Evolutionary conservation across 1,140 invertebrate genomes (phyloP).

Genomic region (Anoplolepis gracilipes): DNA sequence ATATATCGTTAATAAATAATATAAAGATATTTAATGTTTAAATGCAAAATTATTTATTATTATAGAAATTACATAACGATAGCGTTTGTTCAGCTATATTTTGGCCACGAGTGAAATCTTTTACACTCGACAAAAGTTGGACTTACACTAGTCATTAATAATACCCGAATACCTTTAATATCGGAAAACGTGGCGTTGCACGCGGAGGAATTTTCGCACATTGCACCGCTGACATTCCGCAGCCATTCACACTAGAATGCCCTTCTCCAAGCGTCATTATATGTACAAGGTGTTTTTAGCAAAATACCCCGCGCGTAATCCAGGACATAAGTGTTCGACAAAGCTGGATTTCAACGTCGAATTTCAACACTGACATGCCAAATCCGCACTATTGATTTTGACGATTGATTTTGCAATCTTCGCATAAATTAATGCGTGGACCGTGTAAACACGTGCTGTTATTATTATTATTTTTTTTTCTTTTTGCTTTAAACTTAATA

Average conservation of each 20-base stretch:
- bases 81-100: neutral
- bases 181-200: neutral
- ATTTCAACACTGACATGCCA: neutral
- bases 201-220: constrained; percentile 1
- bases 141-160: neutral
- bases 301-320: neutral
- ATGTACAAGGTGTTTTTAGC: constrained; percentile 1
- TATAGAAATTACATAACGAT: neutral
- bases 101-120: neutral
- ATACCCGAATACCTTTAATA: neutral
- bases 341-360: neutral
- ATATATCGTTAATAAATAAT: too few species aligned
- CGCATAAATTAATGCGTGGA: constrained; percentile 14
- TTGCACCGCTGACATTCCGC: neutral
- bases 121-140: neutral
- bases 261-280: neutral
- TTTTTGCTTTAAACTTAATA: neutral
- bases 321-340: neutral
- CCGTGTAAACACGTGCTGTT: neutral
- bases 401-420: constrained; percentile 29
- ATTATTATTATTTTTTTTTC: neutral
- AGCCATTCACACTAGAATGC: neutral
- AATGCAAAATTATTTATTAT: too few species aligned
- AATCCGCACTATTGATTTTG: neutral
- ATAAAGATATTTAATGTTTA: too few species aligned